Evolutionary conservation across 1,140 invertebrate genomes (phyloP).

Genomic region (Limonius californicus): DNA sequence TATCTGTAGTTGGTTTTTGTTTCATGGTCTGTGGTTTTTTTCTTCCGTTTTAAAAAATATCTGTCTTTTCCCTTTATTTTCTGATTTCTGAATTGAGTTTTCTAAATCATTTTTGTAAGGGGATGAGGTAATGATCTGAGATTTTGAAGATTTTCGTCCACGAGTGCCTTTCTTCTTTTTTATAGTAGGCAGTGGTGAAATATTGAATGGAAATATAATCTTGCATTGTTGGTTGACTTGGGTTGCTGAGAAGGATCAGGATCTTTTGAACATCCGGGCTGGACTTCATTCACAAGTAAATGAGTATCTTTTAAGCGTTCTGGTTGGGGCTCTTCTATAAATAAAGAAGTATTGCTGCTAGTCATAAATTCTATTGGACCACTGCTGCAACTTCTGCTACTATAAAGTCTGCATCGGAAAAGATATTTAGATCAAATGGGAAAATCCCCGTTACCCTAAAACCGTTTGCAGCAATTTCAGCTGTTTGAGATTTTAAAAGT

Average conservation of each 20-base stretch:
- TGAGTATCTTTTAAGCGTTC: background rate
- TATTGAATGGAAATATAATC: background rate
- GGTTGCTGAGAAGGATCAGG: background rate
- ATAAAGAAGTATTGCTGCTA: no score
- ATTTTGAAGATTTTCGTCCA: background rate
- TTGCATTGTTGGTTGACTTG: background rate
- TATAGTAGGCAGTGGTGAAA: background rate
- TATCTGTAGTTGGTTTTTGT: background rate
- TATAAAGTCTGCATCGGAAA: background rate
- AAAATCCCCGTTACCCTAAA: slow-evolving; percentile 16
- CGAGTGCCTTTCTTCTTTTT: background rate
- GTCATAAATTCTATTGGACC: no score
- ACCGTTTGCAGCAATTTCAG: slow-evolving; percentile 19
- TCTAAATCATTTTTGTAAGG: background rate
- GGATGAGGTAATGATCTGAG: background rate
- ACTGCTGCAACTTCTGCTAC: background rate
- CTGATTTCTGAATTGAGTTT: background rate
- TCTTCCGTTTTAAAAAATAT: background rate
- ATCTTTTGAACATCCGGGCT: slow-evolving; percentile 2
- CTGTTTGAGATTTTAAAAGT: slow-evolving; percentile 12
- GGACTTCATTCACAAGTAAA: background rate
- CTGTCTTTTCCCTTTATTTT: background rate
- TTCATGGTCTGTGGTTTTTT: background rate
- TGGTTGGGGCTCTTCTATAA: background rate
- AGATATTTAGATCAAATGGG: slow-evolving; percentile 16